Base-by-base conservation (phyloP, 2,888 invertebrate genomes). In the Melanostoma mellinum region DNA sequence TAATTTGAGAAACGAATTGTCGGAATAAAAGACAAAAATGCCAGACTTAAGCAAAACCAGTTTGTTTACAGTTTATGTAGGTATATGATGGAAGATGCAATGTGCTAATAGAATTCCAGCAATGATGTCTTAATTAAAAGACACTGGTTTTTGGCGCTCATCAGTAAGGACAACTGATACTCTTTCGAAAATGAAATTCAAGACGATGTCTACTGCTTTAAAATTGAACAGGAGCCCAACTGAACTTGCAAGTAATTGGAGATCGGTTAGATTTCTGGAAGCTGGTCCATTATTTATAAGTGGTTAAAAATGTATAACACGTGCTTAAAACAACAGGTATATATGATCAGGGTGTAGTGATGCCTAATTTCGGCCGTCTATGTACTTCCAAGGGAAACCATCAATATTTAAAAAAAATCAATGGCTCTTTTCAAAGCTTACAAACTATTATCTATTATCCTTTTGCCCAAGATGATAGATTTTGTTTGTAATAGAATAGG, bases 71-170 rank as follows among this genome's bases (percentile, higher is more conserved):
- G 20, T 10, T 50, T 40, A 35, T 44, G n/a, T n/a, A n/a, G n/a
- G n/a, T n/a, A n/a, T 40, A 40, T 48, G 69, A 42, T 77, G 58
- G 33, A 65, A 38, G 69, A 71, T 71, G 78, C 74, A 79, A 71
- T 79, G 84, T 84, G 84, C 84, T 79, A 84, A 84, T 79, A 74
- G 71, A 61, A 75, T 67, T 78, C 58, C 69, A 40, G 75, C 74
- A 48, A 55, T 65, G 84, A 79, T 84, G 84, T 79, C 84, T 79
- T 79, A 74, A 84, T 84, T 79, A 84, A 58, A 79, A 20, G 71
- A 48, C 38, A 42, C 38, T 46, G 48, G 60, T 75, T 69, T 75
- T 72, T 63, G 63, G 74, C 65, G 67, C 58, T 40, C 68, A 50
- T 20, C 40, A 71, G n/a, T 58, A 6, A 50, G 60, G 78, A 78